These are phyloP conservation scores for Pleuronectes platessa DNA, from an alignment of 2,113 vertebrate genomes.

Conservation along the genomic window DNA sequence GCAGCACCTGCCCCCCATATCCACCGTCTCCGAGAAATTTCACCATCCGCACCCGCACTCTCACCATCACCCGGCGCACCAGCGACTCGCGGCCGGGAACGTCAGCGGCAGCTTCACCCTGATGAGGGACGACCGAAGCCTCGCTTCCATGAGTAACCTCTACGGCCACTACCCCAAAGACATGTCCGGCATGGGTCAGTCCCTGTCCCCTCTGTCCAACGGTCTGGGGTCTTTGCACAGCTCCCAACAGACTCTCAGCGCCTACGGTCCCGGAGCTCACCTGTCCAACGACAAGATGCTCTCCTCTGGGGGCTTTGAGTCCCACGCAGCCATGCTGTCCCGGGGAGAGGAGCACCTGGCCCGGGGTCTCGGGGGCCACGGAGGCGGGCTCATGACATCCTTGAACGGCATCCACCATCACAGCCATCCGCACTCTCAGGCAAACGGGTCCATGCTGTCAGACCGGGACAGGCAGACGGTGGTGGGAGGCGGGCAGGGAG, in stretches of 20 bases:
- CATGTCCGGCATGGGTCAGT: conserved; percentile 92
- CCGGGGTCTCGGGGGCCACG: conserved; percentile 88
- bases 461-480: conserved; percentile 86
- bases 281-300: conserved; percentile 95
- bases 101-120: conserved; percentile 97
- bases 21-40: conserved; percentile 96
- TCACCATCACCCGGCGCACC: conserved; percentile 91
- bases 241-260: conserved; percentile 90
- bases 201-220: conserved; percentile 93
- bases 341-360: conserved; percentile 92
- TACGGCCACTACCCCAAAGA: conserved; percentile 97
- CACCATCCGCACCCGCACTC: conserved; percentile 91
- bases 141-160: conserved; percentile 94
- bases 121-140: conserved; percentile 93
- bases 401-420: conserved; percentile 91
- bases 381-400: conserved; percentile 88
- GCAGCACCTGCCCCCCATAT: conserved; percentile 96
- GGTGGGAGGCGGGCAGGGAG: conserved; percentile 84
- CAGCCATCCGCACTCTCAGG: conserved; percentile 88
- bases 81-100: conserved; percentile 89
- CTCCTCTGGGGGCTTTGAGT: conserved; percentile 91
- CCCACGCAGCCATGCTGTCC: conserved; percentile 93
- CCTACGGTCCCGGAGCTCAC: conserved; percentile 90
- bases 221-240: conserved; percentile 92
- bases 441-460: conserved; percentile 86